A percentile compares a stretch with the other conserved stretches of the same genome.
Conservation (phyloP, 2,113 vertebrate genomes). For the Neotoma lepida region DNA sequence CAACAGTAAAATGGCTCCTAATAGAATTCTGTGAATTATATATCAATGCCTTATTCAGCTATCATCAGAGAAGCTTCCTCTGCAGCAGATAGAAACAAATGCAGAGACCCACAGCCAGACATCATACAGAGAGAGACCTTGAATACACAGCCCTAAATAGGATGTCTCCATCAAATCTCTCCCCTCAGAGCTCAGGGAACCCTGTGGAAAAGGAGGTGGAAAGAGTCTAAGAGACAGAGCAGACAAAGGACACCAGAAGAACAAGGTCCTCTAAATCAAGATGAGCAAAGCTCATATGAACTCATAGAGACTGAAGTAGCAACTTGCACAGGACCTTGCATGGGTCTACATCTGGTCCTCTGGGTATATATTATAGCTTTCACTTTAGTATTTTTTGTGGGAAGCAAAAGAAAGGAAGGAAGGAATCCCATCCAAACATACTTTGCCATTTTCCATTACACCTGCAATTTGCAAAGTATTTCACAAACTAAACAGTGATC, state of each 20-base stretch:
- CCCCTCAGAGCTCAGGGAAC: not conserved
- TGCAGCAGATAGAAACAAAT: not conserved
- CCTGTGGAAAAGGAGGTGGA: not conserved
- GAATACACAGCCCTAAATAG: not conserved
- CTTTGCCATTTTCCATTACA: not conserved
- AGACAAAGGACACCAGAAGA: not conserved
- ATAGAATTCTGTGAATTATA: not conserved
- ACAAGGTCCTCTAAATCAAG: not conserved
- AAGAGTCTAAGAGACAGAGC: not conserved
- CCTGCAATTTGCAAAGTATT: not conserved
- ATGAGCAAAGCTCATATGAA: not conserved
- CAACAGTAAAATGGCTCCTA: not conserved
- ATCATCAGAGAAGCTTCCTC: not conserved
- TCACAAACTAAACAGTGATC: not conserved
- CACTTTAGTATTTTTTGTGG: not conserved
- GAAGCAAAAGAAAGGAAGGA: not conserved
- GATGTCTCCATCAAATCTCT: not conserved
- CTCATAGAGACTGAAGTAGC: not conserved
- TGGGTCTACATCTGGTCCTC: not conserved
- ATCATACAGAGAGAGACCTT: not conserved
- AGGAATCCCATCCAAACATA: not conserved
- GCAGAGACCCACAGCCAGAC: not conserved
- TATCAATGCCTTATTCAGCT: not conserved
- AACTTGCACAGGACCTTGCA: not conserved
- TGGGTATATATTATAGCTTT: not conserved